phyloP scores from a whole-genome alignment of 1,140 invertebrate species.

The Drosophila orena region DNA sequence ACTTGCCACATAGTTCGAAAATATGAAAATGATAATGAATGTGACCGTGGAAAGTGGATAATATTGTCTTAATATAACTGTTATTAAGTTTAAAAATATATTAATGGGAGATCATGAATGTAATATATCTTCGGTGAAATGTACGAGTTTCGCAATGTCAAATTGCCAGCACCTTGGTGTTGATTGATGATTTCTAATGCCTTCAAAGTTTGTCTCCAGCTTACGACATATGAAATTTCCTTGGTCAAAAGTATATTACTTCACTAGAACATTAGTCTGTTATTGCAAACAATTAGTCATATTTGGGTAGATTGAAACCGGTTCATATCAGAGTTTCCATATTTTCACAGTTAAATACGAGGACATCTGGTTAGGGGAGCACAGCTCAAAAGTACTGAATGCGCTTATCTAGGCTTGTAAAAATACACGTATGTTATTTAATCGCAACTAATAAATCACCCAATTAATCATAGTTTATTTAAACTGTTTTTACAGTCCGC shows the following conservation, averaged over 20 bases:
- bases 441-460: not conserved
- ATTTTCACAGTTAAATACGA: not conserved
- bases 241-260: too few relatives aligned
- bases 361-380: not conserved
- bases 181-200: too few relatives aligned
- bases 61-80: not conserved
- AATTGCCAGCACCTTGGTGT: too few relatives aligned
- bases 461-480: not conserved
- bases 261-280: not conserved
- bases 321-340: conserved; percentile 1
- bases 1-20: not conserved
- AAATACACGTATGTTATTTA: not conserved
- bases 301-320: not conserved
- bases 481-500: too few relatives aligned
- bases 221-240: too few relatives aligned
- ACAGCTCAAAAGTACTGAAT: not conserved
- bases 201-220: too few relatives aligned
- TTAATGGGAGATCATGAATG: too few relatives aligned
- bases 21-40: not conserved
- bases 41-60: not conserved
- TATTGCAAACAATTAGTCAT: not conserved
- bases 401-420: not conserved
- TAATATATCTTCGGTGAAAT: too few relatives aligned
- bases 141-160: too few relatives aligned
- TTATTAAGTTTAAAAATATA: too few relatives aligned